Evolutionary conservation across 2,797 vertebrate genomes (phyloP), one percentile per base, ranked within the genome.

Genomic region (Molossus molossus): DNA sequence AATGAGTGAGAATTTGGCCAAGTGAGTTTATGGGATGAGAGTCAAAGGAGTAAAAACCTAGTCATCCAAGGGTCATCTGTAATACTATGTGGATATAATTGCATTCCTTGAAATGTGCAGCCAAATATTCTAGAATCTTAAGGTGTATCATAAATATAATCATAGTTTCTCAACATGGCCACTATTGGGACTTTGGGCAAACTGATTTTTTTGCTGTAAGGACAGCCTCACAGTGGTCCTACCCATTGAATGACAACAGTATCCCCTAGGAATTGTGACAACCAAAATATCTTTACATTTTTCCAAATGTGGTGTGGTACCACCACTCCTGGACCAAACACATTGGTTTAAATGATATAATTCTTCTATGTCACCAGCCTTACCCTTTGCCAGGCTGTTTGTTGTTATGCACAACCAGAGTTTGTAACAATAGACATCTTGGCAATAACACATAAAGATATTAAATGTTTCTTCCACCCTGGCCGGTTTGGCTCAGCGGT

Each of bases 401-500:
- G 73, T 85, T 69, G 20, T 79, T 82, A 40, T 55, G 23, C 3
- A 73, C 27, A 85, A 75, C 7, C 37, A 55, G 83, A 72, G 3
- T 83, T 77, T 92, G 53, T 33, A 76, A 58, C 5, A 73, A 45
- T 76, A 82, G 37, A 82, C 6, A 20, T 64, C 15, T 76, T 89
- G 69, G 37, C 55, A 92, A 58, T 90, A 65, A 76, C 25, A 86
- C 23, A 69, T 37, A 83, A 87, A 87, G 21, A 90, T 65, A 81
- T 9, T 23, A 81, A 92, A 55, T 76, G 13, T 60, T 73, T 87
- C 72, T 79, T 91, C 82, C 12, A 33, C 7, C 11, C 4, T 79
- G 33, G 33, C 33, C 33, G 33, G 33, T 33, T 33, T 33, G 33
- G 33, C 33, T 33, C 33, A 33, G 33, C 33, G 33, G 33, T 33